Evolutionary conservation across 1,140 invertebrate species (phyloP).

Genomic region (Pinna nobilis): DNA sequence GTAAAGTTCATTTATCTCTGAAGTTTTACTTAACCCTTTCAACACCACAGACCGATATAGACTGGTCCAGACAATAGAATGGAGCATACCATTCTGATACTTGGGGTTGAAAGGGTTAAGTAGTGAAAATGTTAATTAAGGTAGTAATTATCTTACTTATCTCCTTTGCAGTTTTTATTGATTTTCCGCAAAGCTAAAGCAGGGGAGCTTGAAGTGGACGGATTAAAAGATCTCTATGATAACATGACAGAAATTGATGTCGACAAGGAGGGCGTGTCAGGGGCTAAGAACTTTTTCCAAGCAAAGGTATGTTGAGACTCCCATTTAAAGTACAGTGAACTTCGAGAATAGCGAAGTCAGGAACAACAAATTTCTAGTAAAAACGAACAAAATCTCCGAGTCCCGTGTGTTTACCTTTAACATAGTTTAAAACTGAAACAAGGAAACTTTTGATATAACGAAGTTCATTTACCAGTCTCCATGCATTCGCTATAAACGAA

Average conservation of each 20-base stretch:
- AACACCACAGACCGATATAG: too few species aligned
- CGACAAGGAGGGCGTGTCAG: constrained; percentile 71
- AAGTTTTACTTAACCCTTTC: too few species aligned
- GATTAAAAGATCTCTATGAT: constrained; percentile 63
- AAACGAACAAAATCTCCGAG: too few species aligned
- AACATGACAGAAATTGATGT: constrained; percentile 73
- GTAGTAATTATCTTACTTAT: neutral
- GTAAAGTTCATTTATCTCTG: neutral
- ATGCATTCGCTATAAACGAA: too few species aligned
- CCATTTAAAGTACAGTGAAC: too few species aligned
- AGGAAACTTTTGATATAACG: too few species aligned
- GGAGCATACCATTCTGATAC: too few species aligned
- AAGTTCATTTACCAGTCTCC: neutral
- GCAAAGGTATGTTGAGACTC: constrained; percentile 64
- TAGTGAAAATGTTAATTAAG: too few species aligned
- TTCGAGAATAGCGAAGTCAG: too few species aligned
- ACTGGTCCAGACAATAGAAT: too few species aligned
- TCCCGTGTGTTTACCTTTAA: neutral
- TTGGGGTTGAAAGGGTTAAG: too few species aligned
- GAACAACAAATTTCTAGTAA: too few species aligned
- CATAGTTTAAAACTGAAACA: neutral
- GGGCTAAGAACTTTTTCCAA: constrained; percentile 74
- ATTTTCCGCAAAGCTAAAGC: constrained; percentile 71
- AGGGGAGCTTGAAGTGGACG: constrained; percentile 64
- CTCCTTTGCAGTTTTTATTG: constrained; percentile 65